A percentile compares a stretch with the other conserved stretches of the same genome.
Evolutionary conservation across 1,140 invertebrate species (phyloP).

Genomic region (Drusus annulatus): DNA sequence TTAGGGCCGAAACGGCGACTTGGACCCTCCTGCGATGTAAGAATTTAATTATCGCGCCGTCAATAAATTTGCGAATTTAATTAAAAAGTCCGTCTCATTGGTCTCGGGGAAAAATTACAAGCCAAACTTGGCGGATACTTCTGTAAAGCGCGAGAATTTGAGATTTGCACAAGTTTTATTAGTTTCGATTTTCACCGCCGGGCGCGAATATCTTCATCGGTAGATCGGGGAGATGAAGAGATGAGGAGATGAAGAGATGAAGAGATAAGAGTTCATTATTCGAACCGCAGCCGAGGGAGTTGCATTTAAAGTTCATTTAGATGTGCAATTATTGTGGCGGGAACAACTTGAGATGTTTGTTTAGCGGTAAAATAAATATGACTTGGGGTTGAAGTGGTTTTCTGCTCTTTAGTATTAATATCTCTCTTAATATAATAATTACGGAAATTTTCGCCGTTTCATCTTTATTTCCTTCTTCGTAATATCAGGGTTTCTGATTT

Average conservation of each 20-base stretch:
- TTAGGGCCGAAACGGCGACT: constrained; percentile 33
- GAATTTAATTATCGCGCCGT: constrained; percentile 58
- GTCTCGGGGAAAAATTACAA: constrained; percentile 37
- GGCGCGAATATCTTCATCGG: neutral
- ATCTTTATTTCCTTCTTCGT: too few relatives aligned
- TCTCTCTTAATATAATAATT: too few relatives aligned
- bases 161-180: constrained; percentile 32
- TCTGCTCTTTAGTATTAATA: too few relatives aligned
- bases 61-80: constrained; percentile 60
- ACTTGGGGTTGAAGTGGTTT: too few relatives aligned
- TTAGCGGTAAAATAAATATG: too few relatives aligned
- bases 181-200: constrained; percentile 35
- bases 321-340: neutral
- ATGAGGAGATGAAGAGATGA: too few relatives aligned
- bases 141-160: constrained; percentile 1
- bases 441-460: too few relatives aligned
- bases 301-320: neutral
- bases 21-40: constrained; percentile 53
- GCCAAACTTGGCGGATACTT: neutral
- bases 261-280: constrained; percentile 5
- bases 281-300: neutral
- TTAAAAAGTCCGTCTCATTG: constrained; percentile 54
- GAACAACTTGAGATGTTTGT: too few relatives aligned
- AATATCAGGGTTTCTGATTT: too few relatives aligned
- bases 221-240: too few relatives aligned